Base-by-base conservation (phyloP, 2,113 vertebrate species). In the Catharus minimus region DNA sequence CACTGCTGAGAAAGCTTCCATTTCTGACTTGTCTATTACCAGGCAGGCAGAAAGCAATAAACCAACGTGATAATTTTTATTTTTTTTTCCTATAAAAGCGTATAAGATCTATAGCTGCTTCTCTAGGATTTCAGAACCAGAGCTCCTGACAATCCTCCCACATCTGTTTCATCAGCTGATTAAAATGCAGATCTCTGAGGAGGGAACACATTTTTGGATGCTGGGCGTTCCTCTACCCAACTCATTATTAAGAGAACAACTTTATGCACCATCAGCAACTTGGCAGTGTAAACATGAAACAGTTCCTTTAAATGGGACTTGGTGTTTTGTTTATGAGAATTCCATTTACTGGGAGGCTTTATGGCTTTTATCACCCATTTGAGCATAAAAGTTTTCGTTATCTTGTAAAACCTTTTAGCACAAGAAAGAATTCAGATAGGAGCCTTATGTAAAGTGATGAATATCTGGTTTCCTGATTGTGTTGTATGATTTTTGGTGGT, bases 121-220 rank as follows among this genome's bases (percentile, higher is more conserved):
- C 74, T 89, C 53, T 65, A 10, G 5, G 44, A 76, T 90, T 88
- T 91, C 86, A 91, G 93, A 86, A 50, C 15, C 50, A 50, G 76
- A 75, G 66, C 85, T 93, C 82, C 18, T 77, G 77, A 73, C 91
- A 85, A 46, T 47, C 93, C 95, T 94, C 95, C 94, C 93, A 96
- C 91, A 89, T 93, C 86, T 82, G 89, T 96, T 95, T 94, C 95
- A 96, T 94, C 93, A 96, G 88, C 58, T 89, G 90, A 93, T 92
- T 92, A 60, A 83, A 93, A 96, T 82, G 93, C 30, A 95, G 93
- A 92, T 94, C 90, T 94, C 81, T 47, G 91, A 64, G 78, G 68
- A 89, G 80, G 90, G 56, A 92, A 92, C 66, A 87, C 77, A 21
- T 84, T 95, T 94, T 90, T 85, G 92, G 93, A 49, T 77, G 88